Base-by-base conservation (phyloP, 2,888 invertebrate genomes). In the Erannis defoliaria region DNA sequence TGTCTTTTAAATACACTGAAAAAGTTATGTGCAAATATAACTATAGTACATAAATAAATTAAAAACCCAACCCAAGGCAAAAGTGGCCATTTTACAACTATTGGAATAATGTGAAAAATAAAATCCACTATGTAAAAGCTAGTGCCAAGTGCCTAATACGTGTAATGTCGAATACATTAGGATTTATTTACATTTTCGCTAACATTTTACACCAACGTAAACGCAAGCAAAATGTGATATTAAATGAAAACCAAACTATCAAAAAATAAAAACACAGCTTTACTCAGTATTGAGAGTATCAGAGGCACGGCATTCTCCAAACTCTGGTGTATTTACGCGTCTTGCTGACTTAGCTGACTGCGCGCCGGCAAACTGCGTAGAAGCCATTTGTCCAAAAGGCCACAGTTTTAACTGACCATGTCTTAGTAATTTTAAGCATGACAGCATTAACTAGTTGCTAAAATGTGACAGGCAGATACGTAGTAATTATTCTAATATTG, bases 21-120 rank as follows among this genome's bases (percentile, higher is more conserved):
- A 21, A 5, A 26, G 42, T 58, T 46, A 59, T n/a, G 51, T 51
- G 67, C 64, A 66, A 42, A 63, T 42, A 21, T 42, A 21, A 42
- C 42, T 62, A 62, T 12, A 40, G 49, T 35, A 23, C 21, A 70
- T 48, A 55, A 31, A 18, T 46, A 64, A 45, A 60, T 48, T 62
- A 62, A 60, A 55, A 49, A 64, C 74, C 75, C 72, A 72, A 70
- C 69, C 76, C 74, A 66, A 67, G 59, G 56, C 60, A 64, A 67
- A 70, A 42, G n/a, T 54, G 31, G 50, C 26, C 43, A 66, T 23
- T 58, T 50, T 67, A 70, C 48, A 53, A 50, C 68, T 71, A 69
- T 65, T 67, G 60, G 62, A 66, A 67, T 66, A 58, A 60, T 63
- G 59, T 57, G 62, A 31, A 54, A 60, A 55, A 37, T 43, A 48